Conservation (phyloP, 2,113 vertebrate species). For the Alaudala cheleensis region DNA sequence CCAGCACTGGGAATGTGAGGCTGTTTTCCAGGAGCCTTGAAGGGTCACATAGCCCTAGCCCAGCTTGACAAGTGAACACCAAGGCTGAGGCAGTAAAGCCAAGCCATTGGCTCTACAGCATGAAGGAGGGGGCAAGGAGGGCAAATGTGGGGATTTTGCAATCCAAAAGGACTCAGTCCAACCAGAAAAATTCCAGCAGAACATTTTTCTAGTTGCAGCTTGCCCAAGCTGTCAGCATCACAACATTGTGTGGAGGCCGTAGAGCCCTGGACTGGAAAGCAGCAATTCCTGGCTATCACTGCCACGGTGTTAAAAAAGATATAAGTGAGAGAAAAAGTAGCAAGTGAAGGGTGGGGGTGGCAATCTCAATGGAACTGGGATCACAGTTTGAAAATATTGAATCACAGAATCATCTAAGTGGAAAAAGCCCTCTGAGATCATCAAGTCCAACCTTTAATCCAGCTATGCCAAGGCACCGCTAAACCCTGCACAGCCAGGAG, state of each 20-base stretch:
- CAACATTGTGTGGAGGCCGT: fast-evolving
- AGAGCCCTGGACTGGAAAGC: neutral
- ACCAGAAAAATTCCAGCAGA: neutral
- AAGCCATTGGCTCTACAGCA: neutral
- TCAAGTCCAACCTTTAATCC: neutral
- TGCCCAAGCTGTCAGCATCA: neutral
- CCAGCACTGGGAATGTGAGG: fast-evolving
- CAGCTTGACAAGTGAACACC: fast-evolving
- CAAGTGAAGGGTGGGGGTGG: neutral
- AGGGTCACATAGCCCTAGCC: neutral
- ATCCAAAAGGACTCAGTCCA: neutral
- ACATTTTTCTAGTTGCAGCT: neutral
- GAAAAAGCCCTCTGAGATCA: neutral
- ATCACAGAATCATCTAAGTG: neutral
- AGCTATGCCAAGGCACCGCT: neutral
- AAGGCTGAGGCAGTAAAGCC: neutral
- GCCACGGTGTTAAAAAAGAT: fast-evolving
- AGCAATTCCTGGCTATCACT: neutral
- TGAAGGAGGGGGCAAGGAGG: neutral
- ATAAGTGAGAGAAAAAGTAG: neutral
- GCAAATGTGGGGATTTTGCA: neutral
- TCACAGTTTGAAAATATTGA: neutral
- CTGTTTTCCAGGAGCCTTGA: neutral
- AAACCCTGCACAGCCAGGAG: neutral
- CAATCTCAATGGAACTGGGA: neutral